Evolutionary conservation across 2,797 vertebrate species (phyloP).

Genomic region (Cryptoprocta ferox): DNA sequence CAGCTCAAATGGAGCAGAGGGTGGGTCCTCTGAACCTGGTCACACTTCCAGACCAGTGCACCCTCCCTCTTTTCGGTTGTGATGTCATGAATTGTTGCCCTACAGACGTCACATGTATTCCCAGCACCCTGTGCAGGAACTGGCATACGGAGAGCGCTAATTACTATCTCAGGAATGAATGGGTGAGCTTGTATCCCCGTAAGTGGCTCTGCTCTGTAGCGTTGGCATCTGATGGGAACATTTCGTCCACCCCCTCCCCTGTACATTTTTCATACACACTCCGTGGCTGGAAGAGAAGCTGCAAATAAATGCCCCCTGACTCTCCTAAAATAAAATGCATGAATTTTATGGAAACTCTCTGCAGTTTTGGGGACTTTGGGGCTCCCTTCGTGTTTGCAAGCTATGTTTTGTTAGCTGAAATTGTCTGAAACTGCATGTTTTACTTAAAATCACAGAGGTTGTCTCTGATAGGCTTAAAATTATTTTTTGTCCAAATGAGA

Average conservation of each 20-base stretch:
- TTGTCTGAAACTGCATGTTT: not conserved
- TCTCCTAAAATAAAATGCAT: not conserved
- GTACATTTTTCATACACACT: not conserved
- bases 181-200: accelerated
- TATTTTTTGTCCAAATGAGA: conserved; percentile 18
- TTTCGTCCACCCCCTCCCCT: no score
- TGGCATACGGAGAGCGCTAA: not conserved
- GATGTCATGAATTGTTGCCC: not conserved
- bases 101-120: not conserved
- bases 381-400: not conserved
- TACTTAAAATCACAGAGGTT: not conserved
- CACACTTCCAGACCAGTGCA: accelerated
- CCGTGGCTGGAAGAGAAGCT: not conserved
- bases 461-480: not conserved
- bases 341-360: not conserved
- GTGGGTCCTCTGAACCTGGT: not conserved
- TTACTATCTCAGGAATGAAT: not conserved
- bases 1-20: not conserved
- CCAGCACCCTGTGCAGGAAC: not conserved
- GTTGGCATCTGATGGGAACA: not conserved
- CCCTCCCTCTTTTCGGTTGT: not conserved
- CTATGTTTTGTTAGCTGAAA: not conserved
- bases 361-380: not conserved
- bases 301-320: not conserved
- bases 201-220: not conserved